phyloP scores from a whole-genome alignment of 1,140 invertebrate species.

The Drosophila neocordata region DNA sequence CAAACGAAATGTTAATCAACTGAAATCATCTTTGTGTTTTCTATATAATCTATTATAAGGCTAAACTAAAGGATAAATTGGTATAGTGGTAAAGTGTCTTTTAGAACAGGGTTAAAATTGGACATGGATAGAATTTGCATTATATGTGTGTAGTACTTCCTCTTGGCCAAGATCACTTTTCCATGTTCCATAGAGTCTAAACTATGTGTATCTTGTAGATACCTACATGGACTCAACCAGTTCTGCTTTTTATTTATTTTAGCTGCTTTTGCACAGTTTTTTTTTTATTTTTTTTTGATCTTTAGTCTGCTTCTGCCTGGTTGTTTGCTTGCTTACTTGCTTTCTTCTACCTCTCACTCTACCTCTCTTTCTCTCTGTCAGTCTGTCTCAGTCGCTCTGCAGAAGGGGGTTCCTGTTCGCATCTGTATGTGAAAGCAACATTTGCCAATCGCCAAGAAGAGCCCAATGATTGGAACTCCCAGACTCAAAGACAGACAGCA shows the following conservation, averaged over 20 bases:
- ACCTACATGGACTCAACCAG: conserved; percentile 59
- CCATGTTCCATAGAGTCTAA: background rate
- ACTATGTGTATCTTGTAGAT: conserved; percentile 57
- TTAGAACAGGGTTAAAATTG: background rate
- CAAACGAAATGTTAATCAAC: conserved; percentile 34
- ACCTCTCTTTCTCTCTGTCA: conserved; percentile 8
- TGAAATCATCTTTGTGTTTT: conserved; percentile 8
- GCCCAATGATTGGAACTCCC: conserved; percentile 72
- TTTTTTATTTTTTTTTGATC: conserved; percentile 26
- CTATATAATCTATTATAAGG: background rate
- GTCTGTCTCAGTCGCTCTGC: conserved; percentile 32
- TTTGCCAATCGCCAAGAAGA: conserved; percentile 72
- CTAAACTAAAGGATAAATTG: background rate
- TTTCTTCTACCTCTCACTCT: conserved; percentile 10
- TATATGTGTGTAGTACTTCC: conserved; percentile 10
- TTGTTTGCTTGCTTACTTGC: conserved; percentile 41
- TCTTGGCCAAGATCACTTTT: background rate
- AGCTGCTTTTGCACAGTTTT: conserved; percentile 62
- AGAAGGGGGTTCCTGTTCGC: conserved; percentile 6
- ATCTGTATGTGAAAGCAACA: conserved; percentile 53
- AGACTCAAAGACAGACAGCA: conserved; percentile 10
- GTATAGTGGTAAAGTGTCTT: background rate
- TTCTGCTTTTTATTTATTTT: conserved; percentile 70
- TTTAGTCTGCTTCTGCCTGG: conserved; percentile 29
- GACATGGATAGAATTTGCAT: too few relatives aligned